Evolutionary conservation across 2,113 vertebrate genomes (phyloP), one percentile per base, ranked within the genome.

Genomic region (Ptyas mucosa): DNA sequence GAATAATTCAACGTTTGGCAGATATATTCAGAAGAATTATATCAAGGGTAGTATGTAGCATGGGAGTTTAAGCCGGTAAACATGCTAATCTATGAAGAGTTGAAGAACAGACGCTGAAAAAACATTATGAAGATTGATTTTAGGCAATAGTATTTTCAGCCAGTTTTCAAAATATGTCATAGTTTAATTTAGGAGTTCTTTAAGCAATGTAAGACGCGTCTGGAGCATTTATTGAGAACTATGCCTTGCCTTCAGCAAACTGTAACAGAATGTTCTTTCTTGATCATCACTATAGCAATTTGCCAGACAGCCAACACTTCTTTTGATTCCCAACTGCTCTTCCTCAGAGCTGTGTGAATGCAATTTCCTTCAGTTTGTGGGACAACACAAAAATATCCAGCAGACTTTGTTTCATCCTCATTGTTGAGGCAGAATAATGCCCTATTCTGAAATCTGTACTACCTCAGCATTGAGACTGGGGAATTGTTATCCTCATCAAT

Each of bases 181-280:
- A 11, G 23, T 24, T 9, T 5, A 46, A 86, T 54, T 88, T 88
- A 57, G 21, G 34, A 39, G 34, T 21, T 57, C 54, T 57, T 39
- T 52, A 54, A 23, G 46, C 51, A 52, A 81, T 54, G 51, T 81
- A n/a, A 85, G 69, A 43, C 8, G 53, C 34, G 5, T 23, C 29
- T 23, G 18, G 58, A 90, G 49, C 24, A 14, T 51, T n/a, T 90
- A 55, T 55, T 34, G 69, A 85, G 52, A 81, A 12, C 10, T 54
- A 29, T 57, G 29, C 93, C 93, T 92, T n/a, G 95, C 93, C 92
- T 96, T 95, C 96, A 69, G 94, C 75, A 95, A 95, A 1, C 24
- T 90, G 94, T 49, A 55, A 53, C 93, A 93, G 69, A 10, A 51
- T 94, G 93, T 20, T 58, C 90, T 5, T 93, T 94, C 89, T 96